Conservation (phyloP, 2,797 vertebrate species). For the Hypotaenidia philippensis region DNA sequence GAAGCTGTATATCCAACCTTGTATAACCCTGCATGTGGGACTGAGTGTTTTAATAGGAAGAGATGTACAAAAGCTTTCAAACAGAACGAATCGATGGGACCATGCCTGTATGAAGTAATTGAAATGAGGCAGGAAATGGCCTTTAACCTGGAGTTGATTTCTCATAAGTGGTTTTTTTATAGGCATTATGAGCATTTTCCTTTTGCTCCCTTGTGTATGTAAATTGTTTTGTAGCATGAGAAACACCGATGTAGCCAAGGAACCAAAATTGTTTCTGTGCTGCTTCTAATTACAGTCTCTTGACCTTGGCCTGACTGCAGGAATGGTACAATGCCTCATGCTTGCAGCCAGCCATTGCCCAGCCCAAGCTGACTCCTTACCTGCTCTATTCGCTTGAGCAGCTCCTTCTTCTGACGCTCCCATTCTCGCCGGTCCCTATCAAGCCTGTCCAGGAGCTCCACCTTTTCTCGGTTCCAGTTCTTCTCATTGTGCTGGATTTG, state of each 20-base stretch:
- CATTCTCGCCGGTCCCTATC: slow-evolving; percentile 90
- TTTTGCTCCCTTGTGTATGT: not conserved
- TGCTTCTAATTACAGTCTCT: not conserved
- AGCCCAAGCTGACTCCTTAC: not conserved
- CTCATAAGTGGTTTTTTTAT: not conserved
- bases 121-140: slow-evolving; percentile 34
- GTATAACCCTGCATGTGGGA: not conserved
- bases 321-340: not conserved
- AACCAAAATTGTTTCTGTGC: not conserved
- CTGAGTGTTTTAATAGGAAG: not conserved
- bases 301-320: not conserved
- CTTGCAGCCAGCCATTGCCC: not conserved
- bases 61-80: not conserved
- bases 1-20: not conserved
- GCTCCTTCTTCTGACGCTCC: slow-evolving; percentile 88
- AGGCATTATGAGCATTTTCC: not conserved
- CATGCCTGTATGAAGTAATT: not conserved
- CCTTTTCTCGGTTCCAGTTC: slow-evolving; percentile 90
- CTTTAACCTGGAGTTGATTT: slow-evolving; percentile 34
- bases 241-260: not conserved
- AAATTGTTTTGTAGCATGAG: not conserved
- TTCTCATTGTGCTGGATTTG: slow-evolving; percentile 93
- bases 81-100: not conserved
- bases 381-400: slow-evolving; percentile 89
- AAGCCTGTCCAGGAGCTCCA: slow-evolving; percentile 89